Evolutionary conservation across 92 coral and sea anemone species (phyloP).

Genomic region (Pocillopora meandrina): DNA sequence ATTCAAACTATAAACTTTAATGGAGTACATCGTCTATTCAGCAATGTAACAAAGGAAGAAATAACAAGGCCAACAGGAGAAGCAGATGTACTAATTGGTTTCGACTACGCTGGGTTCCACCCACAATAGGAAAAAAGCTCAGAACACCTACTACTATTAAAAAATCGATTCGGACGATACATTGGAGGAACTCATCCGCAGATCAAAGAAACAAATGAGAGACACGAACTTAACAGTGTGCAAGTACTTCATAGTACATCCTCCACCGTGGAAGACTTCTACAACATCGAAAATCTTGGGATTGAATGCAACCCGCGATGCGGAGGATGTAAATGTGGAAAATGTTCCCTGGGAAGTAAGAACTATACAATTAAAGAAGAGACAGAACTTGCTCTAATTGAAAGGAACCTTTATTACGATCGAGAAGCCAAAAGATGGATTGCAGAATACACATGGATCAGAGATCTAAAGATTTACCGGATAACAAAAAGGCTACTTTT

Average conservation of each 20-base stretch:
- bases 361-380: constrained; percentile 56
- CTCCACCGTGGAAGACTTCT: constrained; percentile 43
- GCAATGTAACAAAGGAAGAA: constrained; percentile 34
- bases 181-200: constrained; percentile 37
- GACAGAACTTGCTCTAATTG: constrained; percentile 52
- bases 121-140: constrained; percentile 45
- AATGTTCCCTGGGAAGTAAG: constrained; percentile 52
- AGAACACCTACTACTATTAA: constrained; percentile 41
- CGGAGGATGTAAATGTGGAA: constrained; percentile 62
- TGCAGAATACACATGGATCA: not conserved
- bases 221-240: constrained; percentile 17
- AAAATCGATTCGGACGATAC: constrained; percentile 43
- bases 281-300: constrained; percentile 60
- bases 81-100: constrained; percentile 62
- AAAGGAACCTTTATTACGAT: constrained; percentile 19
- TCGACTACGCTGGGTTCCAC: constrained; percentile 60
- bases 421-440: not conserved
- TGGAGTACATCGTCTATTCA: constrained; percentile 42
- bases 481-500: too few relatives aligned
- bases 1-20: constrained; percentile 29
- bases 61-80: constrained; percentile 54
- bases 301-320: constrained; percentile 58
- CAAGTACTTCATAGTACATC: constrained; percentile 24
- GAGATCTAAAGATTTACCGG: too few relatives aligned
- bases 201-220: constrained; percentile 9